A percentile compares a stretch with the other conserved stretches of the same genome.
Conservation (phyloP, 1,140 invertebrate species). For the Drosophila sechellia region DNA sequence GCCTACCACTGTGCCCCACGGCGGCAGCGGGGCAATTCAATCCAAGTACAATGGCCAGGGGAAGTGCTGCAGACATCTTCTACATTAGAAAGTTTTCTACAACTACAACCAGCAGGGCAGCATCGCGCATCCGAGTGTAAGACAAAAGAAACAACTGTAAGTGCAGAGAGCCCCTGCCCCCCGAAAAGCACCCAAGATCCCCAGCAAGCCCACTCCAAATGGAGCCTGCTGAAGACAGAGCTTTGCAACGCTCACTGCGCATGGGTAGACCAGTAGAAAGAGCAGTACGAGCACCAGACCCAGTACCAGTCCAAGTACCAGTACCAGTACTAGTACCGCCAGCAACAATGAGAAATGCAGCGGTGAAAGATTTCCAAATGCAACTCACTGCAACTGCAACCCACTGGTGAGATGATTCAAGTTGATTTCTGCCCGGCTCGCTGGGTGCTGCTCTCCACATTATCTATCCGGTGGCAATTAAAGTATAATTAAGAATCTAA, state of each 20-base stretch:
- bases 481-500: constrained; percentile 80
- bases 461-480: constrained; percentile 52
- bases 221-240: constrained; percentile 52
- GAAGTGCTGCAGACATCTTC: constrained; percentile 62
- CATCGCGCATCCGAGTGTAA: constrained; percentile 38
- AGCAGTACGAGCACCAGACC: constrained; percentile 16
- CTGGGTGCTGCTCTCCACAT: constrained; percentile 13
- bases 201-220: constrained; percentile 40
- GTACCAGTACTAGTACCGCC: neutral
- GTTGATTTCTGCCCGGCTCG: constrained; percentile 8
- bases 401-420: constrained; percentile 21
- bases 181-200: constrained; percentile 38
- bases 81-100: constrained; percentile 79
- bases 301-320: neutral
- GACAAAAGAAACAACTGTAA: constrained; percentile 73
- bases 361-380: constrained; percentile 55
- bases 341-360: constrained; percentile 40
- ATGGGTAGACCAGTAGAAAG: constrained; percentile 12
- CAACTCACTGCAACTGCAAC: constrained; percentile 1
- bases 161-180: constrained; percentile 47
- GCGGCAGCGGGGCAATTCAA: constrained; percentile 54
- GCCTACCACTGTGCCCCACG: constrained; percentile 55
- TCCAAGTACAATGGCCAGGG: constrained; percentile 43
- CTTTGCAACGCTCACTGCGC: constrained; percentile 69
- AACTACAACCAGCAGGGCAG: constrained; percentile 20